These are phyloP conservation scores for Enteromius paludinosus DNA, from an alignment of 2,797 vertebrate species.

Conservation along the genomic window DNA sequence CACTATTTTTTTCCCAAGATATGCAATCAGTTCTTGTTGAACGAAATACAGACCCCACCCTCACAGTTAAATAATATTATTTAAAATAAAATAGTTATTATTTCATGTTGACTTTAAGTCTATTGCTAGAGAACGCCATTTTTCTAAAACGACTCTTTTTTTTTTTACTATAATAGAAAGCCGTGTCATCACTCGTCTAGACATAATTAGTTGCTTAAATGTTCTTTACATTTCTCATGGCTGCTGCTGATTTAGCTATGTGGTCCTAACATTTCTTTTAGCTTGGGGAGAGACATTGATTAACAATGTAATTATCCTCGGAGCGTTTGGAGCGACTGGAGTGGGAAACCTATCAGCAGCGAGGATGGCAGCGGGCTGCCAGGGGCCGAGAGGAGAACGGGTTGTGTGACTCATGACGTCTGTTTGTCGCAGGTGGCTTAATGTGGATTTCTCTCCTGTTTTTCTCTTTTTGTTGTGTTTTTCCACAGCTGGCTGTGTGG, in stretches of 20 bases:
- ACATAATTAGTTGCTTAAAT: slow-evolving; percentile 70
- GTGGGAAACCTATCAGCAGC: slow-evolving; percentile 57
- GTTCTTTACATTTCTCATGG: slow-evolving; percentile 75
- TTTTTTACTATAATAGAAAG: neutral
- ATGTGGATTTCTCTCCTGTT: slow-evolving; percentile 20
- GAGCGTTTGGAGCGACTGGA: slow-evolving; percentile 62
- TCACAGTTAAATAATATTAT: too few relatives aligned
- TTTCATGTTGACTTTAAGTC: slow-evolving; percentile 27
- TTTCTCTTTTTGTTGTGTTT: slow-evolving; percentile 34
- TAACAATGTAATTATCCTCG: slow-evolving; percentile 83
- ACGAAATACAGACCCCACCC: neutral
- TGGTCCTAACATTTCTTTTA: slow-evolving; percentile 73
- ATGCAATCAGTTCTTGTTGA: neutral
- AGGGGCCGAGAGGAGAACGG: slow-evolving; percentile 39
- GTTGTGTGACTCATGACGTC: slow-evolving; percentile 48
- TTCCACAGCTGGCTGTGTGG: slow-evolving; percentile 56
- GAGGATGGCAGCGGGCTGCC: slow-evolving; percentile 51
- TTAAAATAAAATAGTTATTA: too few relatives aligned
- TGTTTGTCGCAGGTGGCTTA: slow-evolving; percentile 51
- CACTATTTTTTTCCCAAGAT: neutral
- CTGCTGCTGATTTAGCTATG: slow-evolving; percentile 70
- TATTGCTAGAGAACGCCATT: neutral
- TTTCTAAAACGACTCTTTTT: neutral
- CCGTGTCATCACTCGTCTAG: slow-evolving; percentile 13
- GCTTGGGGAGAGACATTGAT: slow-evolving; percentile 80